A percentile compares a stretch with the other conserved stretches of the same genome.
Evolutionary conservation across 2,113 vertebrate species (phyloP).

Genomic region (Vireo altiloquus): DNA sequence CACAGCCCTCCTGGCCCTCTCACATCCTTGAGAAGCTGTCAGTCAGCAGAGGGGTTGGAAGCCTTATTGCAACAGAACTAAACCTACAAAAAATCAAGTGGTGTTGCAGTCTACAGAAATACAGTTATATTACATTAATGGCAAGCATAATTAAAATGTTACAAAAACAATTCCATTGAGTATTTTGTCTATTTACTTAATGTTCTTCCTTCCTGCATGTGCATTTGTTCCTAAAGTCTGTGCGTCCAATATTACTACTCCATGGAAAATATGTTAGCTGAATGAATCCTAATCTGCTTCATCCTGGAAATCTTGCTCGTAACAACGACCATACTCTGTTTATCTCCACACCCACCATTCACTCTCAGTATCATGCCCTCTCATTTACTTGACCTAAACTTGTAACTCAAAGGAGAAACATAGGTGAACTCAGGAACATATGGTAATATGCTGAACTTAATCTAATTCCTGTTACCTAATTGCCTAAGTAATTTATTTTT

Average conservation of each 20-base stretch:
- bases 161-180: neutral
- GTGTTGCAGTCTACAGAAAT: neutral
- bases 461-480: slow-evolving; percentile 29
- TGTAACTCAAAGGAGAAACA: slow-evolving; percentile 1
- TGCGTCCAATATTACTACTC: neutral
- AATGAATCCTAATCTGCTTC: slow-evolving; percentile 51
- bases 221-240: slow-evolving; percentile 11
- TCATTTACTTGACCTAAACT: slow-evolving; percentile 1
- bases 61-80: neutral
- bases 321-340: slow-evolving; percentile 28
- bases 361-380: neutral
- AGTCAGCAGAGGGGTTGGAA: neutral
- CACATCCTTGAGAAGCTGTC: neutral
- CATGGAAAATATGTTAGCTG: slow-evolving; percentile 29
- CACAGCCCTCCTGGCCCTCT: neutral
- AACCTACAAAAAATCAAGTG: neutral
- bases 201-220: slow-evolving; percentile 27
- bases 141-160: neutral
- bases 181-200: neutral
- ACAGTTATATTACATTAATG: neutral
- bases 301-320: slow-evolving; percentile 37
- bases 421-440: slow-evolving; percentile 29
- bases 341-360: slow-evolving; percentile 36
- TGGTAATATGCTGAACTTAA: neutral
- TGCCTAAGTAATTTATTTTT: neutral